Evolutionary conservation across 30 jellyfish, hydroid and myxozoan species (phyloP), one percentile per base, ranked within the genome.

Genomic region (Turritopsis rubra): DNA sequence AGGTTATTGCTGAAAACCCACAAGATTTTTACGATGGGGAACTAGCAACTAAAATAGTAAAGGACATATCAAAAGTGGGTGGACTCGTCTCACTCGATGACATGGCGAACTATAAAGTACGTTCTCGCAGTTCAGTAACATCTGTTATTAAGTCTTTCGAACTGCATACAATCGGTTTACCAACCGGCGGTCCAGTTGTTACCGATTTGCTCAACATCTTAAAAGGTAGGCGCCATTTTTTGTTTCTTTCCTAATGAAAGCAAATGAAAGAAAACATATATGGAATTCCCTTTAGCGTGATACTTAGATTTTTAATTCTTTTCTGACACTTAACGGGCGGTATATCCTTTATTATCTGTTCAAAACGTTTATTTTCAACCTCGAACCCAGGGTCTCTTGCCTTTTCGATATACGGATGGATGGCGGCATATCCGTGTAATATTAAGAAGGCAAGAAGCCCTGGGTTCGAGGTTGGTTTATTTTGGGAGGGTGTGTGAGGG

Each of bases 81-180:
- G 97, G 97, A 18, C 71, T 74, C 25, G 66, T 90, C 72, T 72
- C 95, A 18, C 52, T 75, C 18, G 96, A 85, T 18, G 97, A 90
- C 72, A 41, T 90, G 52, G 80, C 65, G 25, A 75, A 83, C 18
- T 86, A 86, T 71, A 24, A 75, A 54, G 92, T 85, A 24, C 80
- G 65, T 27, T n/a, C n/a, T 28, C 70, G 68, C 23, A 80, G 77
- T 30, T 22, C 84, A 7, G 29, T 88, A 16, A 24, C 75, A 1
- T 60, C 65, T 52, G 28, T 53, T 25, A 27, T 88, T 18, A 81
- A 71, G 29, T 79, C 53, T 13, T 73, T 82, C 13, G 70, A 66
- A 29, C 21, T 88, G 29, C 79, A 83, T 25, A 75, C 91, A 1
- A 25, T 75, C 22, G 82, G 87, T 52, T 41, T 54, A 25, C 96